These are phyloP conservation scores for Acanthococcus lagerstroemiae DNA, from an alignment of 2,888 invertebrate species.

Conservation along the genomic window DNA sequence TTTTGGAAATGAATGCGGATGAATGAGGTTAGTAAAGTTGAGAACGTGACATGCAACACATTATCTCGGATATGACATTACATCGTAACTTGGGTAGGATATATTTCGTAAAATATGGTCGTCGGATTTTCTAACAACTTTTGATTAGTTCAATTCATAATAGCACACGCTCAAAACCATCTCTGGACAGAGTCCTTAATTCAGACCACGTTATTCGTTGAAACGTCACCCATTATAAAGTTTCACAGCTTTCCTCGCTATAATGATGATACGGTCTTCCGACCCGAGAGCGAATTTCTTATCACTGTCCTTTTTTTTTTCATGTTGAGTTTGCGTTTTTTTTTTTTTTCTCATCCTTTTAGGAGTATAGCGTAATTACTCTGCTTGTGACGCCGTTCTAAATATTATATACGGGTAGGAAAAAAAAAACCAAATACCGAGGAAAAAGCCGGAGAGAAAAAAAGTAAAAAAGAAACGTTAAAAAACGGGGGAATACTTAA, in stretches of 20 bases:
- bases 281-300: slow-evolving; percentile 3
- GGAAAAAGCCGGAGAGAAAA: neutral
- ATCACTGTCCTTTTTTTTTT: neutral
- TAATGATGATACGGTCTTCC: no score
- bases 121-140: slow-evolving; percentile 18
- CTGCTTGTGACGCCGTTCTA: neutral
- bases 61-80: slow-evolving; percentile 19
- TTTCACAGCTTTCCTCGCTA: no score
- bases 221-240: slow-evolving; percentile 11
- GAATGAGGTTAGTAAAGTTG: slow-evolving; percentile 27
- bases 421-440: slow-evolving; percentile 1
- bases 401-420: neutral
- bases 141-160: slow-evolving; percentile 29
- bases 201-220: slow-evolving; percentile 13
- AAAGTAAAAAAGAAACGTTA: neutral
- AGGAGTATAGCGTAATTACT: neutral
- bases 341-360: slow-evolving; percentile 4
- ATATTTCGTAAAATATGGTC: slow-evolving; percentile 13
- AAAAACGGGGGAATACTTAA: slow-evolving; percentile 16
- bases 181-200: slow-evolving; percentile 22
- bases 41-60: slow-evolving; percentile 26
- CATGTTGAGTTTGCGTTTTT: neutral
- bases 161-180: slow-evolving; percentile 22
- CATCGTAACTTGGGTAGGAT: slow-evolving; percentile 8
- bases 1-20: slow-evolving; percentile 23